A percentile compares a stretch with the other conserved stretches of the same genome.
Conservation (phyloP, 2,113 vertebrate species). For the Mobula birostris region DNA sequence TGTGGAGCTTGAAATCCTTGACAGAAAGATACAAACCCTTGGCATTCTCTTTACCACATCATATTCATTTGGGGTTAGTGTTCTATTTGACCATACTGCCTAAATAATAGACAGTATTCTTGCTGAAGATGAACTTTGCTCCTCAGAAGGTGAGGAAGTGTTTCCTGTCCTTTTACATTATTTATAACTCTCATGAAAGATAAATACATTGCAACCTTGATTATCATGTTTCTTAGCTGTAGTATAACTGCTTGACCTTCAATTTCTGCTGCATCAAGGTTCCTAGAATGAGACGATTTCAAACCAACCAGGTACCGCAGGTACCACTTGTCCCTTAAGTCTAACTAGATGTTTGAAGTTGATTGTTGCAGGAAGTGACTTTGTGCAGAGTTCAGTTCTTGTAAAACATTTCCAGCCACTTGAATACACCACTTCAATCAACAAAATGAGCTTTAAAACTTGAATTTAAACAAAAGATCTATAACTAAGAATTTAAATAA, state of each 20-base stretch:
- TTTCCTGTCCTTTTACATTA: not conserved
- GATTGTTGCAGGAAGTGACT: not conserved
- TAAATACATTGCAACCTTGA: not conserved
- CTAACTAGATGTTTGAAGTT: not conserved
- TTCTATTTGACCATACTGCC: not conserved
- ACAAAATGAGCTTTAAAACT: not conserved
- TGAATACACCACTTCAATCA: not conserved
- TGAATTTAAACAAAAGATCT: not conserved
- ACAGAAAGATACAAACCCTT: not conserved
- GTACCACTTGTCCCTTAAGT: not conserved
- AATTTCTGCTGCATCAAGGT: not conserved
- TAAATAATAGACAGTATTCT: not conserved
- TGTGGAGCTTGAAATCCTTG: slow-evolving; percentile 2
- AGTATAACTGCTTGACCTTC: not conserved
- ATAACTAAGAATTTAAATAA: not conserved
- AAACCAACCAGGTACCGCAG: not conserved
- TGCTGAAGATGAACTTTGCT: not conserved
- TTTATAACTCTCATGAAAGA: not conserved
- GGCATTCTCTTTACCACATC: not conserved
- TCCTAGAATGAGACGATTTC: not conserved
- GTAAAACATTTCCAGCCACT: not conserved
- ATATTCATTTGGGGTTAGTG: not conserved
- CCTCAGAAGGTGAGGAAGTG: not conserved
- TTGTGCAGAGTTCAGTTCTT: not conserved
- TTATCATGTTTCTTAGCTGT: not conserved